Percentiles rank a stretch among this genome's conserved stretches.
Conservation (phyloP, 2,797 vertebrate species). For the Bryconaethiops microstoma region DNA sequence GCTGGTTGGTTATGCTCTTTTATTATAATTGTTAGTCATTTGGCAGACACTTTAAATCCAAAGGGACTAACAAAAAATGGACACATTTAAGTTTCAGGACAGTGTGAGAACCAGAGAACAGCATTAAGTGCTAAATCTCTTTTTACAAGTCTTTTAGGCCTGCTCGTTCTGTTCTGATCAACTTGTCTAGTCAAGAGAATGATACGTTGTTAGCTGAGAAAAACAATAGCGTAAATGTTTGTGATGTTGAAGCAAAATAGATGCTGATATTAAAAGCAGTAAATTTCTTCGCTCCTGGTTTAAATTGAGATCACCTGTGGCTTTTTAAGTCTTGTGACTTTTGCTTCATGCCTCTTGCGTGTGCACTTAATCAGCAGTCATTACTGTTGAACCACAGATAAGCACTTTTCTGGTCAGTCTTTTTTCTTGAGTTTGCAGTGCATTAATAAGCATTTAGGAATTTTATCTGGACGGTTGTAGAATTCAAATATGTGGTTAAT, state of each 20-base stretch:
- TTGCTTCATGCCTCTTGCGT: not conserved
- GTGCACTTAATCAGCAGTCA: not conserved
- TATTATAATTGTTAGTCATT: too few relatives aligned
- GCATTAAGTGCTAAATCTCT: too few relatives aligned
- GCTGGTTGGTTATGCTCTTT: not conserved
- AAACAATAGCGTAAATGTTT: not conserved
- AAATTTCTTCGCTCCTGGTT: too few relatives aligned
- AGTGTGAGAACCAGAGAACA: too few relatives aligned
- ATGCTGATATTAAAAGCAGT: too few relatives aligned
- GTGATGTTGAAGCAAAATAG: too few relatives aligned
- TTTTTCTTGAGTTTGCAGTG: not conserved
- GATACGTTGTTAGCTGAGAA: not conserved
- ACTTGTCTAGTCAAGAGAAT: not conserved
- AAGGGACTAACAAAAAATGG: too few relatives aligned
- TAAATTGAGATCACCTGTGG: too few relatives aligned
- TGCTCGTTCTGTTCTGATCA: not conserved
- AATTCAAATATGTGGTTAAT: not conserved
- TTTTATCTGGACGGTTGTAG: not conserved
- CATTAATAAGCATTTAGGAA: not conserved
- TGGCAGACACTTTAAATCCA: too few relatives aligned
- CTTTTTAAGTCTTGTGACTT: not conserved
- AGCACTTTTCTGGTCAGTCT: not conserved
- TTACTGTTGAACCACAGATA: not conserved
- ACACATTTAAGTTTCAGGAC: too few relatives aligned
- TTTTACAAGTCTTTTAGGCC: too few relatives aligned